These are phyloP conservation scores for Microhierax caerulescens DNA, from an alignment of 2,797 vertebrate genomes.

Conservation along the genomic window DNA sequence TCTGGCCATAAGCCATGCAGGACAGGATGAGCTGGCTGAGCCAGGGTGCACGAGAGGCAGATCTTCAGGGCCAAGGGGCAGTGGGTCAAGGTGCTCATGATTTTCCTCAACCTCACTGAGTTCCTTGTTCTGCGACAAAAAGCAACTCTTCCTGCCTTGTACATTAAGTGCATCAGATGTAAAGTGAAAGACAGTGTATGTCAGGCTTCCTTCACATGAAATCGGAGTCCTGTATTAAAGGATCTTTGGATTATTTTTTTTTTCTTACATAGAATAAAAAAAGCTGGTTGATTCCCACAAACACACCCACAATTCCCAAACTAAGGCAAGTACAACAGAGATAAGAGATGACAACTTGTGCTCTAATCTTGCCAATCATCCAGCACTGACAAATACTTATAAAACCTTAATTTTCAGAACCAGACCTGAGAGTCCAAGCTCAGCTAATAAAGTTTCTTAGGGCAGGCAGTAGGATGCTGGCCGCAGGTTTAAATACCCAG, in stretches of 20 bases:
- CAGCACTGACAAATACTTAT: not conserved
- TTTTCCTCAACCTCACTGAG: not conserved
- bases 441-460: not conserved
- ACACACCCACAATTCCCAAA: not conserved
- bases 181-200: not conserved
- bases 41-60: not conserved
- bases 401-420: not conserved
- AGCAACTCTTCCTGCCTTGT: not conserved
- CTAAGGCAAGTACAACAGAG: not conserved
- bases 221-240: not conserved
- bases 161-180: not conserved
- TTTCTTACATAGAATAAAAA: not conserved
- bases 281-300: not conserved
- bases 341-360: not conserved
- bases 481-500: fast-evolving
- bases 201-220: not conserved
- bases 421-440: not conserved
- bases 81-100: fast-evolving
- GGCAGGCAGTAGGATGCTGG: not conserved
- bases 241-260: not conserved
- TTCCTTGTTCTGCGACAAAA: not conserved
- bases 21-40: not conserved
- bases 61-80: not conserved
- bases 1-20: not conserved
- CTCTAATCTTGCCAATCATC: not conserved